Evolutionary conservation across 2,113 vertebrate species (phyloP).

Genomic region (Scatophagus argus): DNA sequence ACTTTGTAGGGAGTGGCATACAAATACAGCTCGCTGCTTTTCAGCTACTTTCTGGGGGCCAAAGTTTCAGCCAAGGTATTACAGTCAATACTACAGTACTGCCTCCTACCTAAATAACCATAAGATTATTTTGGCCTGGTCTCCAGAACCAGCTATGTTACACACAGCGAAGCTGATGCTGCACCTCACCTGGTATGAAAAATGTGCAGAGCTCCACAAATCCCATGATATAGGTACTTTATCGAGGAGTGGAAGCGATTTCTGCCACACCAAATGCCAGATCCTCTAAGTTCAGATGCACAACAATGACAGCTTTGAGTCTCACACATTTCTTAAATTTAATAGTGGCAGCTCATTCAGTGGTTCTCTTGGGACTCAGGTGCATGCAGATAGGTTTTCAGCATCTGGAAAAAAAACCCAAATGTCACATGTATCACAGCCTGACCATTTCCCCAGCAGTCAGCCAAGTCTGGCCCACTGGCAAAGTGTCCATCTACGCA

Average conservation of each 20-base stretch:
- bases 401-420: slow-evolving; percentile 15
- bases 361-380: slow-evolving; percentile 7
- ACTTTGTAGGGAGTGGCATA: slow-evolving; percentile 21
- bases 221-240: slow-evolving; percentile 4
- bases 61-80: slow-evolving; percentile 25
- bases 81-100: too few relatives aligned
- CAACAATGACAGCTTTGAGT: slow-evolving; percentile 26
- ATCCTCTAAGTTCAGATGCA: slow-evolving; percentile 13
- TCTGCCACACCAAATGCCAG: slow-evolving; percentile 14
- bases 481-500: slow-evolving; percentile 1
- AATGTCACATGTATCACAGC: slow-evolving; percentile 26
- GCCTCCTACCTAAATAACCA: slow-evolving; percentile 23
- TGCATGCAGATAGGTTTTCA: slow-evolving; percentile 27
- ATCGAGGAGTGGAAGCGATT: slow-evolving; percentile 4
- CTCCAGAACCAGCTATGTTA: slow-evolving; percentile 6
- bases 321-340: slow-evolving; percentile 47
- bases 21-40: slow-evolving; percentile 29
- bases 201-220: background rate
- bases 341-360: slow-evolving; percentile 34
- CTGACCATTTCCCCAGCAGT: slow-evolving; percentile 7
- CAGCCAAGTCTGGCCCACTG: slow-evolving; percentile 2
- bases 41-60: slow-evolving; percentile 14
- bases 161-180: slow-evolving; percentile 9
- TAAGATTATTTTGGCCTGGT: slow-evolving; percentile 31
- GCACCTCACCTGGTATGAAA: slow-evolving; percentile 11